Evolutionary conservation across 1,140 invertebrate genomes (phyloP), one percentile per base, ranked within the genome.

Genomic region (Reticulitermes speratus): DNA sequence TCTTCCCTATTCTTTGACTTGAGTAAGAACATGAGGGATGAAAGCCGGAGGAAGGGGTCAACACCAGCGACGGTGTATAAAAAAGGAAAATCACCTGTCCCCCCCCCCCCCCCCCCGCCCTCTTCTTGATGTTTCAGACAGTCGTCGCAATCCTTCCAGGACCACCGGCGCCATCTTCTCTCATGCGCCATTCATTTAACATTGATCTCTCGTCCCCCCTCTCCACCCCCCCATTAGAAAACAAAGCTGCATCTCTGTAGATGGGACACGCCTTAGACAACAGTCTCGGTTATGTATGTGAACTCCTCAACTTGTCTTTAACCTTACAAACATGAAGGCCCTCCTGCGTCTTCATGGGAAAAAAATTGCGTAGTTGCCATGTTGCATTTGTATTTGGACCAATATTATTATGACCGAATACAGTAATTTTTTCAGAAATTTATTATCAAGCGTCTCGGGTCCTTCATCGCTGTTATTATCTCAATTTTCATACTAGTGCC

Each of bases 111-210:
- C 59, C 55, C 55, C 25, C 65, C 19, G 6, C 25, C 59, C 21
- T 75, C 65, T n/a, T 75, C 65, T 75, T 75, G 19, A 55, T 75
- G 65, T 30, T 2, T 75, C 65, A 75, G 65, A 75, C 25, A 65
- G 21, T 75, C 25, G n/a, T 75, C n/a, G 52, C 52, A 21, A 55
- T 55, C 52, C 19, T 55, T 19, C 65, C n/a, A 75, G 65, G 65
- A 75, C 65, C 65, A 9, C 8, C 25, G 65, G 65, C 65, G 65
- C 65, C 65, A 75, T 75, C 8, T 75, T 75, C 65, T 75, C n/a
- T 75, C 65, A 30, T 75, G 65, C n/a, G 65, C 65, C 65, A 75
- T 75, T 75, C 65, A 75, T 75, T 75, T 75, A 75, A 75, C 65
- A 75, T 30, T 30, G 65, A 30, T 30, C 25, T 75, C n/a, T 38